Conservation (phyloP, 2,797 vertebrate species). For the Sebastes kiyomatsui region DNA sequence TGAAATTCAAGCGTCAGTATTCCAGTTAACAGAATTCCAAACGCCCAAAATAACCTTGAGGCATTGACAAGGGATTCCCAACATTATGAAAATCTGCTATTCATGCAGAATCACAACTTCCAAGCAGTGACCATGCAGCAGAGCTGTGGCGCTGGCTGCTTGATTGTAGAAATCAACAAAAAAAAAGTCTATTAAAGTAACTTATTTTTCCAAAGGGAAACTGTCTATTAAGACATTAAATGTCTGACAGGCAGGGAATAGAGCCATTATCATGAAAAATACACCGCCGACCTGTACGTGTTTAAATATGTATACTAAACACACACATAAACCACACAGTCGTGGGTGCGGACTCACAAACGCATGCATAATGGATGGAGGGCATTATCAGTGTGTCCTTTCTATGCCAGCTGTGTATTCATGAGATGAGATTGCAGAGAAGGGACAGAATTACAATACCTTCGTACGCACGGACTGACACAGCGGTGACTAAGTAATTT, state of each 20-base stretch:
- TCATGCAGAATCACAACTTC: background rate
- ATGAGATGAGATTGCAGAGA: constrained; percentile 58
- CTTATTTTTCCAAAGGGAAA: constrained; percentile 16
- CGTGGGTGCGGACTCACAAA: constrained; percentile 40
- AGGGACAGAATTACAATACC: constrained; percentile 50
- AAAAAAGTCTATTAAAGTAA: background rate
- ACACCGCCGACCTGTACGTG: constrained; percentile 13
- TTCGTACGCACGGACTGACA: constrained; percentile 11
- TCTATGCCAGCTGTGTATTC: constrained; percentile 59
- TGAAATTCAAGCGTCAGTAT: background rate
- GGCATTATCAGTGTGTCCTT: constrained; percentile 57
- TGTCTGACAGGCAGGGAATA: constrained; percentile 40
- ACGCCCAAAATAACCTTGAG: background rate
- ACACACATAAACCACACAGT: constrained; percentile 32
- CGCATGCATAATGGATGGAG: constrained; percentile 66
- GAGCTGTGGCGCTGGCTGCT: background rate
- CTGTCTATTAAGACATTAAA: constrained; percentile 38
- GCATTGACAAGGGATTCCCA: background rate
- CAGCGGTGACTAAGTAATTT: constrained; percentile 16
- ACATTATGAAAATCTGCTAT: background rate
- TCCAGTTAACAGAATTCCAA: no score
- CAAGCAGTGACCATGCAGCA: background rate
- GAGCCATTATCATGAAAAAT: constrained; percentile 45
- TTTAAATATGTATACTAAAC: constrained; percentile 53
- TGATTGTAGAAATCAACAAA: constrained; percentile 4